Evolutionary conservation across 2,888 invertebrate genomes (phyloP).

Genomic region (Artemia sinica): DNA sequence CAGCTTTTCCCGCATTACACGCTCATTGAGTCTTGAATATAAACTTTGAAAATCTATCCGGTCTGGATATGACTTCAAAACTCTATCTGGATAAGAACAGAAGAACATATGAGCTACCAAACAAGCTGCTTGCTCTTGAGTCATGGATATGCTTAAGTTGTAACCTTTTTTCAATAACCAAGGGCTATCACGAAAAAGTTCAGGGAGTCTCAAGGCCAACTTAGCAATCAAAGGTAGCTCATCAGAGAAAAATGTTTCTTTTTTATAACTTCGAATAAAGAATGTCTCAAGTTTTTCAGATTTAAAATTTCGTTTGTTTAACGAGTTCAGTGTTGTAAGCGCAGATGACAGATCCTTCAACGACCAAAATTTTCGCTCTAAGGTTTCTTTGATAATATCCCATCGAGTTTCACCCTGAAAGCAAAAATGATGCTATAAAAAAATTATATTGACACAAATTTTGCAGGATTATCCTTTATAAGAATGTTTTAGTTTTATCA

Average conservation of each 20-base stretch:
- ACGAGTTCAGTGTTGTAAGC: neutral
- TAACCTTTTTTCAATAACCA: neutral
- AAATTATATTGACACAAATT: too few relatives aligned
- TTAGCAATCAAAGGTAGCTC: neutral
- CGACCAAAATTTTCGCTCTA: neutral
- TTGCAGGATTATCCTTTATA: too few relatives aligned
- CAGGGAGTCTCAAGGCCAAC: neutral
- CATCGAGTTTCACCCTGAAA: neutral
- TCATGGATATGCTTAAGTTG: neutral
- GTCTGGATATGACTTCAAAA: neutral
- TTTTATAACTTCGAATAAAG: neutral
- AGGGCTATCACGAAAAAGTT: neutral
- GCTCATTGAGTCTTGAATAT: neutral
- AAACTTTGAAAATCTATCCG: neutral
- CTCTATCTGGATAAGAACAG: neutral
- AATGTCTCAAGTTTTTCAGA: neutral
- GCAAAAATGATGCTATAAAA: neutral
- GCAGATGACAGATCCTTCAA: neutral
- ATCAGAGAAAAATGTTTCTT: neutral
- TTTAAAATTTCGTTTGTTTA: neutral
- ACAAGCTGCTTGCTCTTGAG: constrained; percentile 4
- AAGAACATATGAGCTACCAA: neutral
- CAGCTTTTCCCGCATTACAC: constrained; percentile 5
- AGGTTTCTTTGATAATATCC: neutral
- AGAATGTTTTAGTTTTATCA: too few relatives aligned